Evolutionary conservation across 92 coral and sea anemone genomes (phyloP).

Genomic region (Porites cylindrica): DNA sequence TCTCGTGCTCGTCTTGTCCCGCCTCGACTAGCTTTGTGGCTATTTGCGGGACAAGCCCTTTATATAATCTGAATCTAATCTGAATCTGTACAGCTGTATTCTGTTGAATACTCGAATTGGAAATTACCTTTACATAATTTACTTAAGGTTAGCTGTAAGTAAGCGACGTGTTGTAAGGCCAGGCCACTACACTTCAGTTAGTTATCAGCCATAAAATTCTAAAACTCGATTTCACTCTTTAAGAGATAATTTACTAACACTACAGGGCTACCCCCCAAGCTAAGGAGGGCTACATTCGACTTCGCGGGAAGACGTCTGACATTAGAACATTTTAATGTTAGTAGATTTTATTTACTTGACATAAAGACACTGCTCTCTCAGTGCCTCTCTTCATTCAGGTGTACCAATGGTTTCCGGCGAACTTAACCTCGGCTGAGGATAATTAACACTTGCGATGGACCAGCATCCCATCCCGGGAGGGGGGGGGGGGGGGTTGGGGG

Average conservation of each 20-base stretch:
- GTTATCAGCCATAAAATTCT: conserved; percentile 23
- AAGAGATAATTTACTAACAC: conserved; percentile 12
- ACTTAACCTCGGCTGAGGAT: too few species aligned
- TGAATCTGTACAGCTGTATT: conserved; percentile 1
- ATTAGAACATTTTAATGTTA: conserved; percentile 13
- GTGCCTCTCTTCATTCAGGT: too few species aligned
- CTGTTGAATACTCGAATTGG: conserved; percentile 41
- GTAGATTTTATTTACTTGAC: conserved; percentile 27
- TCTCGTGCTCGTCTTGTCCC: not conserved
- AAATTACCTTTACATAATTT: conserved; percentile 5
- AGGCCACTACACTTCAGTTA: conserved; percentile 31
- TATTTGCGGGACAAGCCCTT: too few species aligned
- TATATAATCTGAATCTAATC: conserved; percentile 17
- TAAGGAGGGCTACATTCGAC: conserved; percentile 28
- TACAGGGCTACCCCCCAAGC: conserved; percentile 17
- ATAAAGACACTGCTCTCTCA: too few species aligned
- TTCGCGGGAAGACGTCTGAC: conserved; percentile 29
- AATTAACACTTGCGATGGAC: too few species aligned
- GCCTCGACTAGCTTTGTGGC: not conserved
- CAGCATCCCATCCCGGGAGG: too few species aligned
- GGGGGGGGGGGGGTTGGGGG: too few species aligned
- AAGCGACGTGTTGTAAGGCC: conserved; percentile 28
- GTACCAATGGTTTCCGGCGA: too few species aligned
- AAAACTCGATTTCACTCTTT: conserved; percentile 18
- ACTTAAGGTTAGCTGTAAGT: not conserved